phyloP scores from a whole-genome alignment of 1,140 invertebrate genomes.

The Drosophila auraria region DNA sequence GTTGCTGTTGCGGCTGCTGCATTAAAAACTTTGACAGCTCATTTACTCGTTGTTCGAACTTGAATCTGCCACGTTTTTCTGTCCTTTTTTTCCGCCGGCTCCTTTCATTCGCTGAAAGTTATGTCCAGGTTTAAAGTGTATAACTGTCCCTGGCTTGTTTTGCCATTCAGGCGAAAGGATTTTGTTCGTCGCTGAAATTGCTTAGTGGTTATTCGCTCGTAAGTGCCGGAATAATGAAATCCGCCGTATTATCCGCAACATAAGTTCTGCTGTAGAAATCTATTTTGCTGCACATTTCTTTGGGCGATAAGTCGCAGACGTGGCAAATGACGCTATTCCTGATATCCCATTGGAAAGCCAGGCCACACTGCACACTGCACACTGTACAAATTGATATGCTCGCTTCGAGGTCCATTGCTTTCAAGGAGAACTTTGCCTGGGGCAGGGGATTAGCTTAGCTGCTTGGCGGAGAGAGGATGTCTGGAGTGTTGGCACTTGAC shows the following conservation, averaged over 20 bases:
- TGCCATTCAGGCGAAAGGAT: slow-evolving; percentile 52
- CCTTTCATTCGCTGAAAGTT: slow-evolving; percentile 30
- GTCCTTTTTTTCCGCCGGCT: background rate
- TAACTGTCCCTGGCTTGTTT: slow-evolving; percentile 65
- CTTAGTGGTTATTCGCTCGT: slow-evolving; percentile 79
- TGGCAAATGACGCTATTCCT: slow-evolving; percentile 77
- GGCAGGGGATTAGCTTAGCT: slow-evolving; percentile 11
- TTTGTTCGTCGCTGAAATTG: slow-evolving; percentile 67
- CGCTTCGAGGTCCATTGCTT: slow-evolving; percentile 43
- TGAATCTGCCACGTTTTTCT: slow-evolving; percentile 38
- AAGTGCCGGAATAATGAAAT: slow-evolving; percentile 83
- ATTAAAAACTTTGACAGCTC: slow-evolving; percentile 84
- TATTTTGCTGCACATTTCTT: slow-evolving; percentile 79
- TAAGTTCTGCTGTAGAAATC: slow-evolving; percentile 67
- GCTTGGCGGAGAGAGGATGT: background rate
- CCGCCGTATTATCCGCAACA: slow-evolving; percentile 79
- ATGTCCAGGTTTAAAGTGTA: slow-evolving; percentile 76
- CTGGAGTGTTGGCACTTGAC: background rate
- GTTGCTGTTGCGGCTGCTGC: slow-evolving; percentile 57
- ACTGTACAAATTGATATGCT: slow-evolving; percentile 54
- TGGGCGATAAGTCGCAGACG: slow-evolving; percentile 81
- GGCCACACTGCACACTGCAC: slow-evolving; percentile 32
- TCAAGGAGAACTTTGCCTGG: slow-evolving; percentile 1
- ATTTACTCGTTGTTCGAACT: slow-evolving; percentile 83
- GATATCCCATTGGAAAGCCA: slow-evolving; percentile 51